Conservation (phyloP, 2,888 invertebrate genomes). For the Hyppa rectilinea region DNA sequence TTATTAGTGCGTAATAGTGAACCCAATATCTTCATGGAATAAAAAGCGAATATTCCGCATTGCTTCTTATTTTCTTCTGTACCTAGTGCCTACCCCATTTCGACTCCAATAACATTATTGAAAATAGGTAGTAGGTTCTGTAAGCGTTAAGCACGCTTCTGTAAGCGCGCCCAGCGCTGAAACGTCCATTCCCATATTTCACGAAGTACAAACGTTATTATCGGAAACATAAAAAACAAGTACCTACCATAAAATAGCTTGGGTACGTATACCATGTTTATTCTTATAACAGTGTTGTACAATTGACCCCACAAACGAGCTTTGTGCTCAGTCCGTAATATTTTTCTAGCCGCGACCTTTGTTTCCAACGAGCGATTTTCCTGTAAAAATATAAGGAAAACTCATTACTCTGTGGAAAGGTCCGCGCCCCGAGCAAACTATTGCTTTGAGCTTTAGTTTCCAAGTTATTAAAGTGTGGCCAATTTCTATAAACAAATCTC, state of each 20-base stretch:
- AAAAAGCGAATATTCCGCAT: too few relatives aligned
- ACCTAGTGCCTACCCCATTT: too few relatives aligned
- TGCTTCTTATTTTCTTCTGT: too few relatives aligned
- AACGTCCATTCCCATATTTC: not conserved
- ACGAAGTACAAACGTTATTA: constrained; percentile 7
- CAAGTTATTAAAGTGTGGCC: constrained; percentile 55
- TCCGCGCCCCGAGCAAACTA: constrained; percentile 47
- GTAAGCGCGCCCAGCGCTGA: too few relatives aligned
- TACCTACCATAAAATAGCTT: constrained; percentile 3
- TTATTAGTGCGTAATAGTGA: too few relatives aligned
- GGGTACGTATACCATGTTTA: constrained; percentile 5
- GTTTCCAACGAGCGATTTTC: constrained; percentile 46
- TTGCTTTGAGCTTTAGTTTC: constrained; percentile 45
- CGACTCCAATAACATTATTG: too few relatives aligned
- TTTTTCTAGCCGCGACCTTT: constrained; percentile 36
- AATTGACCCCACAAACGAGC: constrained; percentile 25
- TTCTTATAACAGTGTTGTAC: constrained; percentile 19
- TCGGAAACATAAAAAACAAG: constrained; percentile 7
- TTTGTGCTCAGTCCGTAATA: constrained; percentile 24
- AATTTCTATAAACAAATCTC: constrained; percentile 48
- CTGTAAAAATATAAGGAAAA: constrained; percentile 53
- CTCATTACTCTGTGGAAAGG: constrained; percentile 52
- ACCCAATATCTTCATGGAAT: too few relatives aligned
- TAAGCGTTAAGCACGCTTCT: too few relatives aligned
- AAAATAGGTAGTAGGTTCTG: too few relatives aligned